Conservation (phyloP, 2,113 vertebrate species). For the Austrofundulus limnaeus region DNA sequence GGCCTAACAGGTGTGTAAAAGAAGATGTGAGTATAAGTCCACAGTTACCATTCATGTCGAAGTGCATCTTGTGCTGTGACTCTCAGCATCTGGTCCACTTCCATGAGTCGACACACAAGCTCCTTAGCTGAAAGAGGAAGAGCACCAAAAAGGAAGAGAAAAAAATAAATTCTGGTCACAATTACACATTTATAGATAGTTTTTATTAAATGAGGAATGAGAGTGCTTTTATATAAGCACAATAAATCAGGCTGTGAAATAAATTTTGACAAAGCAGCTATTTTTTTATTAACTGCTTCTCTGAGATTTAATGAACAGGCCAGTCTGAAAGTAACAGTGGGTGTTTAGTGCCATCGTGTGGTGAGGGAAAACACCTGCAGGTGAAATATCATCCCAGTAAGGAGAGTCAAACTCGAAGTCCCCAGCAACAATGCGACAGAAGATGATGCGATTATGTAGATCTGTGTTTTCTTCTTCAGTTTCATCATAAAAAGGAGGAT, state of each 20-base stretch:
- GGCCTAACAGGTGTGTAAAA: background rate
- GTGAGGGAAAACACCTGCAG: conserved; percentile 75
- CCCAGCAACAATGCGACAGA: conserved; percentile 86
- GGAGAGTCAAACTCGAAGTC: conserved; percentile 87
- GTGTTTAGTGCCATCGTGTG: conserved; percentile 51
- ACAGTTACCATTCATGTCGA: conserved; percentile 80
- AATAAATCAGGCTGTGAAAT: too few relatives aligned
- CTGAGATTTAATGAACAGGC: background rate
- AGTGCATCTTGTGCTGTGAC: conserved; percentile 84
- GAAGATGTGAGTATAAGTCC: background rate
- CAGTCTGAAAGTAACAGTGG: background rate
- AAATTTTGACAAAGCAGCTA: too few relatives aligned
- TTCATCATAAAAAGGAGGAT: conserved; percentile 87
- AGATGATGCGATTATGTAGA: conserved; percentile 85
- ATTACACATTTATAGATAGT: too few relatives aligned
- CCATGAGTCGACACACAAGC: conserved; percentile 84
- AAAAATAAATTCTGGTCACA: background rate
- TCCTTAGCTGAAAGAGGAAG: conserved; percentile 78
- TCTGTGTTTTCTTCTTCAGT: conserved; percentile 84
- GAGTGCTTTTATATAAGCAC: too few relatives aligned
- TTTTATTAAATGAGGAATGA: too few relatives aligned
- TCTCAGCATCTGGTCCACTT: conserved; percentile 85
- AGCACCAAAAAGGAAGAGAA: background rate
- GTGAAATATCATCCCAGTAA: conserved; percentile 86
- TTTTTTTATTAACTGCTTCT: background rate